Percentiles rank a stretch among this genome's conserved stretches.
These are phyloP conservation scores for Characodon lateralis DNA, from an alignment of 2,797 vertebrate species.

Conservation along the genomic window DNA sequence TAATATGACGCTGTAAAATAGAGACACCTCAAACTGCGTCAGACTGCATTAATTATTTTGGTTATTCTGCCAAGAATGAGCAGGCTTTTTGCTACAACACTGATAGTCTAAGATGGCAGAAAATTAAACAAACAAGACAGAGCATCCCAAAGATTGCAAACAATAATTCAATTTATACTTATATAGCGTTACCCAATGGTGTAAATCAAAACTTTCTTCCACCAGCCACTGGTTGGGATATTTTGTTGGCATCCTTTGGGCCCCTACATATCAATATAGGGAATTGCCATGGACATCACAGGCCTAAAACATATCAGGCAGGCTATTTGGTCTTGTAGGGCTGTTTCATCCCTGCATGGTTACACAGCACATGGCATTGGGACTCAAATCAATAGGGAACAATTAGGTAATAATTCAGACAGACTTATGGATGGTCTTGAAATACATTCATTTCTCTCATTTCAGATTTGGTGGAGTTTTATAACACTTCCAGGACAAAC, in stretches of 20 bases:
- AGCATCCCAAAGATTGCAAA: neutral
- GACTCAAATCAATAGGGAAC: neutral
- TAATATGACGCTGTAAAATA: neutral
- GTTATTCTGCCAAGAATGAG: neutral
- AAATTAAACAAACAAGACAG: neutral
- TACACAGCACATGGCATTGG: neutral
- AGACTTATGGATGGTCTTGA: neutral
- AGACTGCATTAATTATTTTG: neutral
- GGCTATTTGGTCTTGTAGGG: neutral
- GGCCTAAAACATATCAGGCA: neutral
- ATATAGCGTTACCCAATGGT: neutral
- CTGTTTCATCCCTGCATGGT: neutral
- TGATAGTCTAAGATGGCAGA: neutral
- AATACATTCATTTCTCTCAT: neutral
- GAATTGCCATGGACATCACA: neutral
- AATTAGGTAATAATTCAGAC: neutral
- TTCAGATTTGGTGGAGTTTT: neutral
- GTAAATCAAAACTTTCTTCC: neutral
- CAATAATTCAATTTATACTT: neutral
- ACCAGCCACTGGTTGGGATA: neutral
- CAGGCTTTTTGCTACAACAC: neutral
- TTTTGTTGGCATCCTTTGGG: neutral
- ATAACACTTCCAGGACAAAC: neutral
- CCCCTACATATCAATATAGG: neutral
- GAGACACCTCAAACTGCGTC: neutral